Evolutionary conservation across 2,113 vertebrate species (phyloP), one percentile per base, ranked within the genome.

Genomic region (Loxodonta africana): DNA sequence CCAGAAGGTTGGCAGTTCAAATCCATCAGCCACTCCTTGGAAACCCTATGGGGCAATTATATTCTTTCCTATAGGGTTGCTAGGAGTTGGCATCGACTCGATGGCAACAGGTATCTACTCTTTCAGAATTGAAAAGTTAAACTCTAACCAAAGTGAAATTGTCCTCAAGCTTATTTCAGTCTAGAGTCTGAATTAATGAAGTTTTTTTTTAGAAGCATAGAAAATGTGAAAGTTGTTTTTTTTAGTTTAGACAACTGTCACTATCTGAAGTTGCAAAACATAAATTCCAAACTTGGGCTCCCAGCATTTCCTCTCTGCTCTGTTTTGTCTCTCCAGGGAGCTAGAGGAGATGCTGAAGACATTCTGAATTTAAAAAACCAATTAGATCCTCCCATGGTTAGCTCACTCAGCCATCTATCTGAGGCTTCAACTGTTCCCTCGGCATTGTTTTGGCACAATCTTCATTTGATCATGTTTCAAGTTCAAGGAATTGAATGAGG

Each of bases 191-290:
- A 76, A 37, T 67, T 83, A 65, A 76, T 78, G 62, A 78, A 17
- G 18, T 60, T 94, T 84, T 78, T 57, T 48, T 71, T 95, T 78
- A 60, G 48, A 90, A 90, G 23, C n/a, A 83, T 76, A 41, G 71
- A 76, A 44, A 83, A 80, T 82, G 21, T 73, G 77, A 82, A 74
- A 57, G 28, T 73, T 3, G 28, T 73, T 3, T 74, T 92, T 63
- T 25, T 63, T 73, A 74, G 37, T 44, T 87, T 92, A 87, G 63
- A 71, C 25, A 71, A 60, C 83, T 84, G 15, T 44, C 6, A 44
- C 51, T 73, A 6, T 74, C 23, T 93, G 20, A 89, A 73, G 9
- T 84, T 78, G 46, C 33, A 78, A 25, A 33, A 77, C 37, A 62
- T 10, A 73, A 25, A 78, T 96, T 90, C 63, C 33, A 85, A 85